phyloP scores from a whole-genome alignment of 2,888 invertebrate species.

The Pristionchus japonicus region DNA sequence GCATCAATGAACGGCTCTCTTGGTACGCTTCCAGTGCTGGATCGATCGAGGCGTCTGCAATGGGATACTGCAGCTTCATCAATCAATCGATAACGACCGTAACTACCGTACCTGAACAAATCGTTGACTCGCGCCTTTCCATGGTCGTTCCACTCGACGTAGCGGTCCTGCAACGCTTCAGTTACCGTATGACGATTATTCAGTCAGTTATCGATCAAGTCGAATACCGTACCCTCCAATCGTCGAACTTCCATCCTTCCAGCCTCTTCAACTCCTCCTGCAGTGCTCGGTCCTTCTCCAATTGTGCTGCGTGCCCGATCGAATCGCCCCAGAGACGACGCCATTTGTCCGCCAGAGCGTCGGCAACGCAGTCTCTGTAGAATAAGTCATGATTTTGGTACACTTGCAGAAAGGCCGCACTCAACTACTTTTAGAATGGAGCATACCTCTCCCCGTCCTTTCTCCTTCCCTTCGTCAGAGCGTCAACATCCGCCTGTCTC shows the following conservation, averaged over 20 bases:
- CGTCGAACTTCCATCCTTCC: conserved; percentile 99
- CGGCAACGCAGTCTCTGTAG: conserved; percentile 81
- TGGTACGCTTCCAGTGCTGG: conserved; percentile 95
- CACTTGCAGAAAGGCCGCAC: too few species aligned
- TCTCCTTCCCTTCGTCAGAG: conserved; percentile 85
- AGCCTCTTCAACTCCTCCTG: conserved; percentile 86
- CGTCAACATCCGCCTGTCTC: conserved; percentile 93
- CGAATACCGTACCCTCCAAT: conserved; percentile 82
- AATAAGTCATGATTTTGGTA: background rate
- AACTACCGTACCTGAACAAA: conserved; percentile 1
- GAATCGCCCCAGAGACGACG: conserved; percentile 96
- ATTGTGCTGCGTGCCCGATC: conserved; percentile 93
- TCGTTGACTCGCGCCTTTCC: conserved; percentile 57
- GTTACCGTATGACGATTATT: background rate
- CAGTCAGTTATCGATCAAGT: background rate
- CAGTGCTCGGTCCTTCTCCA: conserved; percentile 87
- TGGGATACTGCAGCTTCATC: conserved; percentile 89
- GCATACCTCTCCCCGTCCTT: conserved; percentile 55
- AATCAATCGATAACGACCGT: conserved; percentile 81
- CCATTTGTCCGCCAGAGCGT: conserved; percentile 96
- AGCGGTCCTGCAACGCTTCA: conserved; percentile 55
- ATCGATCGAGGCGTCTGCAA: conserved; percentile 97
- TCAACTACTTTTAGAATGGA: too few species aligned
- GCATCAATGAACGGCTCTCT: conserved; percentile 97
- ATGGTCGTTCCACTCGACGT: conserved; percentile 71